Conservation (phyloP, 2,113 vertebrate genomes). For the Peromyscus leucopus region DNA sequence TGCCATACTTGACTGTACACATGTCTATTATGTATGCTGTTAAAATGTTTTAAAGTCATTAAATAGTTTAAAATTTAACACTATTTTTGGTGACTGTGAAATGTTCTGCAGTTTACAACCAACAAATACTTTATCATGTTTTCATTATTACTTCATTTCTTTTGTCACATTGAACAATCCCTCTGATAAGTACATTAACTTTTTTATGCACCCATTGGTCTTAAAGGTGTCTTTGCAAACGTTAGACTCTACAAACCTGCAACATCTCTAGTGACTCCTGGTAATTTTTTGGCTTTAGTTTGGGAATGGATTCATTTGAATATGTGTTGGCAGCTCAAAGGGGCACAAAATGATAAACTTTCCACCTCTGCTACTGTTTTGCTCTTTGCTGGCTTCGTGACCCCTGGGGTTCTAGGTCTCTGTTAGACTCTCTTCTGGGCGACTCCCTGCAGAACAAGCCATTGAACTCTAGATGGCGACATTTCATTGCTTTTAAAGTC, state of each 20-base stretch:
- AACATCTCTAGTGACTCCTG: neutral
- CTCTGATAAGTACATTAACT: neutral
- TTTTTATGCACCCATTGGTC: neutral
- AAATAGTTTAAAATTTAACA: neutral
- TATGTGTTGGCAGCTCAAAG: neutral
- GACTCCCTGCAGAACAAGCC: neutral
- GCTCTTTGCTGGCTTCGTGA: fast-evolving
- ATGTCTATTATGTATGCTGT: neutral
- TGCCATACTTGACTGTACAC: neutral
- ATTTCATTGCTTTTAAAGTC: neutral
- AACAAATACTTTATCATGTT: too few species aligned
- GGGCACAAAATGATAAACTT: neutral
- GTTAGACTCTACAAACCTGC: neutral
- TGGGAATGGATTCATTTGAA: neutral
- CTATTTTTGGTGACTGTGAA: constrained; percentile 34
- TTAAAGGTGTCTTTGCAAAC: neutral
- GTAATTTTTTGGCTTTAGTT: neutral
- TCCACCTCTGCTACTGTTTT: neutral
- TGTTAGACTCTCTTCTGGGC: neutral
- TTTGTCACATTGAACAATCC: neutral
- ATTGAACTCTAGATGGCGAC: constrained; percentile 63
- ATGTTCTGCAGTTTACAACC: neutral
- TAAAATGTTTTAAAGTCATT: constrained; percentile 26
- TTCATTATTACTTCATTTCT: neutral
- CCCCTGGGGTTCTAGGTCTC: neutral